Percentiles rank a stretch among this genome's conserved stretches.
Evolutionary conservation across 2,797 vertebrate genomes (phyloP).

Genomic region (Betta splendens): DNA sequence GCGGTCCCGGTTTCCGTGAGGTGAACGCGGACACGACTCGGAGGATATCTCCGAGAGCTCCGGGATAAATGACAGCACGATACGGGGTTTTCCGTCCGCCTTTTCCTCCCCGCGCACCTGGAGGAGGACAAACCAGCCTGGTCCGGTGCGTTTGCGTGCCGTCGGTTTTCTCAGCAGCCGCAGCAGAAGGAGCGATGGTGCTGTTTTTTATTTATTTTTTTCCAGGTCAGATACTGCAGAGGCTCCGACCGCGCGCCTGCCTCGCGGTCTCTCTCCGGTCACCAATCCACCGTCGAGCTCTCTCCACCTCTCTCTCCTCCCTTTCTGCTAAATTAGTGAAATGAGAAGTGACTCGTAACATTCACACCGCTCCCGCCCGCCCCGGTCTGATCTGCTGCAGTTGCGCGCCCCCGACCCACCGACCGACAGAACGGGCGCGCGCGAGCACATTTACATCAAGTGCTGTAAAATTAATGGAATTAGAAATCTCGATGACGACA

Average conservation of each 20-base stretch:
- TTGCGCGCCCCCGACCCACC: slow-evolving; percentile 59
- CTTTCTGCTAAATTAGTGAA: slow-evolving; percentile 52
- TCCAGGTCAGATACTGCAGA: slow-evolving; percentile 49
- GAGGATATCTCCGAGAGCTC: neutral
- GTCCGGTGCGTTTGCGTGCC: slow-evolving; percentile 42
- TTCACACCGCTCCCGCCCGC: slow-evolving; percentile 79
- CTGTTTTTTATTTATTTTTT: neutral
- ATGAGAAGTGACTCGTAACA: slow-evolving; percentile 53
- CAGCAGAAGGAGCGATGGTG: neutral
- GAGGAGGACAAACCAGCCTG: slow-evolving; percentile 23
- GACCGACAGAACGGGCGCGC: slow-evolving; percentile 11
- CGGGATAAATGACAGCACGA: neutral
- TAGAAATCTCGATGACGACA: slow-evolving; percentile 50
- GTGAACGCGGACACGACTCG: neutral
- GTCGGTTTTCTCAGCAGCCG: slow-evolving; percentile 20
- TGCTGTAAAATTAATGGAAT: slow-evolving; percentile 54
- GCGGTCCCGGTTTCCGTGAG: neutral
- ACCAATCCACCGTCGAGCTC: neutral
- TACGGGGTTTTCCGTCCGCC: neutral
- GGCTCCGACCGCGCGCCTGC: slow-evolving; percentile 8
- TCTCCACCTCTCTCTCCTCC: slow-evolving; percentile 14
- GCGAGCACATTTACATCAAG: slow-evolving; percentile 27
- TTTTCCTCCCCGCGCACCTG: slow-evolving; percentile 43
- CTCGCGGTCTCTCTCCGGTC: slow-evolving; percentile 16
- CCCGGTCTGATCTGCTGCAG: slow-evolving; percentile 80